phyloP scores from a whole-genome alignment of 2,113 vertebrate genomes.

The Formicarius rufipectus region DNA sequence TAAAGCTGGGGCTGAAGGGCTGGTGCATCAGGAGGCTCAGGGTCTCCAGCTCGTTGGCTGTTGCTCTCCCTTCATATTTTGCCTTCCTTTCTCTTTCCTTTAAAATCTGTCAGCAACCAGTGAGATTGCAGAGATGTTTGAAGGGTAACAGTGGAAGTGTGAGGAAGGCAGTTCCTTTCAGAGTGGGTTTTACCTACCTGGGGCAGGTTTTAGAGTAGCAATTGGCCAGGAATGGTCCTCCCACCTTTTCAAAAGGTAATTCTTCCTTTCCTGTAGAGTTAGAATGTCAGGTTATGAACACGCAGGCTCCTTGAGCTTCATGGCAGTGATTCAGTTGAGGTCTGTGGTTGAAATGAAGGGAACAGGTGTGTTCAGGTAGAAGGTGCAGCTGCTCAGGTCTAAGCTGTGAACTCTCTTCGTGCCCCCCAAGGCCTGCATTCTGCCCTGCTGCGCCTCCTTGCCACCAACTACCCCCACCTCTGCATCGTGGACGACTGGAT shows the following conservation, averaged over 20 bases:
- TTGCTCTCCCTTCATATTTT: background rate
- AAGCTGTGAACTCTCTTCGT: background rate
- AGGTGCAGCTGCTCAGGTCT: background rate
- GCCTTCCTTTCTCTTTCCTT: background rate
- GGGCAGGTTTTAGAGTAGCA: background rate
- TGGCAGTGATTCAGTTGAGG: background rate
- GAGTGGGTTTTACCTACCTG: background rate
- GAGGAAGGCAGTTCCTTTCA: background rate
- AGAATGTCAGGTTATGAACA: background rate
- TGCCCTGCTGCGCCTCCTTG: constrained; percentile 90
- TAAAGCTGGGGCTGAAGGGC: constrained; percentile 43
- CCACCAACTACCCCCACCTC: constrained; percentile 96
- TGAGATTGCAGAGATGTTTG: background rate
- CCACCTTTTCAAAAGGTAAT: background rate
- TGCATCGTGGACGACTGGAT: constrained; percentile 99
- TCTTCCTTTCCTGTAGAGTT: background rate
- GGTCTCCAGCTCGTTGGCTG: background rate
- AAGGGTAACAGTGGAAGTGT: background rate
- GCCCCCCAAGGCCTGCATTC: constrained; percentile 88
- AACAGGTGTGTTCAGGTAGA: background rate
- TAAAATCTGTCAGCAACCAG: background rate
- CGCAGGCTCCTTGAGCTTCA: background rate
- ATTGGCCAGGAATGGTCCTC: background rate
- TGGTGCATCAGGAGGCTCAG: accelerated
- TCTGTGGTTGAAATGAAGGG: background rate